Evolutionary conservation across 2,797 vertebrate species (phyloP).

Genomic region (Chelmon rostratus): DNA sequence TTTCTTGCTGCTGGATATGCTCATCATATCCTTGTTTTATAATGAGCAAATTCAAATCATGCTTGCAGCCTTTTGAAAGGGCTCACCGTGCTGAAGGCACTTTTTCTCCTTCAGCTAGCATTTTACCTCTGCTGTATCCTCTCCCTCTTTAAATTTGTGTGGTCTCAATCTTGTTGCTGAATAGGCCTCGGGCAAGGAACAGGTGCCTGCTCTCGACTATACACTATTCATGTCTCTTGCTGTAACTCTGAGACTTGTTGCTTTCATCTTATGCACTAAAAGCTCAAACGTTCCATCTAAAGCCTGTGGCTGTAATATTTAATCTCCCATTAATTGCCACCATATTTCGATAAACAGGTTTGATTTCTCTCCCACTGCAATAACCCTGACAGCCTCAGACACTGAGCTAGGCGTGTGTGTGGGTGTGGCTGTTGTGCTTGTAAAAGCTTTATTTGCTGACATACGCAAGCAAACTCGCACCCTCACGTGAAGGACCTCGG

Average conservation of each 20-base stretch:
- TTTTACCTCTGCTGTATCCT: constrained; percentile 3
- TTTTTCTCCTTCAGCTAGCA: constrained; percentile 5
- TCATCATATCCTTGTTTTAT: constrained; percentile 21
- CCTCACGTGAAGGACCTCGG: constrained; percentile 38
- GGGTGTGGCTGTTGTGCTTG: constrained; percentile 29
- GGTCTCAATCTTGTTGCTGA: constrained; percentile 12
- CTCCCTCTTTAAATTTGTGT: not conserved
- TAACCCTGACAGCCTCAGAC: constrained; percentile 19
- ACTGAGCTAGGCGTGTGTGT: not conserved
- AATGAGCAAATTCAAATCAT: constrained; percentile 13
- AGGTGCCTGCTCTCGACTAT: constrained; percentile 39
- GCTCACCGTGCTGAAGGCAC: constrained; percentile 5
- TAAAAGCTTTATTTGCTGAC: constrained; percentile 45
- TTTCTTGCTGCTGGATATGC: constrained; percentile 15
- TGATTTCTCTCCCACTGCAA: not conserved
- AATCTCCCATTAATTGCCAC: constrained; percentile 11
- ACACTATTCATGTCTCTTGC: constrained; percentile 5
- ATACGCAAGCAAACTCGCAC: constrained; percentile 9
- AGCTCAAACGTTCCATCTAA: not conserved
- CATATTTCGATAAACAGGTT: constrained; percentile 16
- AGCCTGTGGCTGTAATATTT: constrained; percentile 5
- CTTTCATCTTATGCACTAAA: constrained; percentile 17
- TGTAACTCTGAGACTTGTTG: constrained; percentile 22
- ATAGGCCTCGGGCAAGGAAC: constrained; percentile 1
- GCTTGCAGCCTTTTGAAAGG: constrained; percentile 19